These are phyloP conservation scores for Lepidurus packardi DNA, from an alignment of 1,140 invertebrate species.

Conservation along the genomic window DNA sequence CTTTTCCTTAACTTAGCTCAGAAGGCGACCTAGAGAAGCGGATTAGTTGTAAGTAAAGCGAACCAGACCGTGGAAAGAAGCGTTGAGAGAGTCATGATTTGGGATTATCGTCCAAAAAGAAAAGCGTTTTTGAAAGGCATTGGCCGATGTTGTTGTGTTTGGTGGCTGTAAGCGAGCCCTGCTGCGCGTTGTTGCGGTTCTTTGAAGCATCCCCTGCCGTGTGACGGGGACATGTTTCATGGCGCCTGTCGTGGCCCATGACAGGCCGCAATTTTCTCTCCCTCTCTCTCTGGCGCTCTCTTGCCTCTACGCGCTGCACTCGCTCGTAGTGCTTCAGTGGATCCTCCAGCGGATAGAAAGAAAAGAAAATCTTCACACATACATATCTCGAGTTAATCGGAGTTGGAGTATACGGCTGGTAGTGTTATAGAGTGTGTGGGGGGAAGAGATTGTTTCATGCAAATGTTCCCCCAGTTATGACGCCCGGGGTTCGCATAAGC, in stretches of 20 bases:
- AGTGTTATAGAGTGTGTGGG: not conserved
- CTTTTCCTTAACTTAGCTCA: too few species aligned
- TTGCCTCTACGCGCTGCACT: not conserved
- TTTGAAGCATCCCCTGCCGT: constrained; percentile 20
- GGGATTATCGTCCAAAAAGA: not conserved
- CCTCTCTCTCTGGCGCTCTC: not conserved
- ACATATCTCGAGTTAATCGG: not conserved
- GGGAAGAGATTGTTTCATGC: not conserved
- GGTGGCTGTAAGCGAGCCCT: constrained; percentile 20
- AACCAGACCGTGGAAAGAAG: not conserved
- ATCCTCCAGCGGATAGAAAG: not conserved
- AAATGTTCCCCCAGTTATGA: not conserved
- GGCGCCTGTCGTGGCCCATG: constrained; percentile 19
- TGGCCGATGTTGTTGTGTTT: constrained; percentile 6
- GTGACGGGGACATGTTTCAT: constrained; percentile 21
- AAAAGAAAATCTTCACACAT: not conserved
- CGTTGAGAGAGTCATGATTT: constrained; percentile 21
- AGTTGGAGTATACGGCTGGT: not conserved
- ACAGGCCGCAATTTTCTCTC: constrained; percentile 11
- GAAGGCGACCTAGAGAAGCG: too few species aligned
- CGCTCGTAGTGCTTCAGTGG: not conserved
- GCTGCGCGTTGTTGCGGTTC: constrained; percentile 20
- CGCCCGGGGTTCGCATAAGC: not conserved
- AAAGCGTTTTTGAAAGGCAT: not conserved
- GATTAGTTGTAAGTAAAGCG: not conserved